Evolutionary conservation across 2,113 vertebrate species (phyloP).

Genomic region (Cephalopterus ornatus): DNA sequence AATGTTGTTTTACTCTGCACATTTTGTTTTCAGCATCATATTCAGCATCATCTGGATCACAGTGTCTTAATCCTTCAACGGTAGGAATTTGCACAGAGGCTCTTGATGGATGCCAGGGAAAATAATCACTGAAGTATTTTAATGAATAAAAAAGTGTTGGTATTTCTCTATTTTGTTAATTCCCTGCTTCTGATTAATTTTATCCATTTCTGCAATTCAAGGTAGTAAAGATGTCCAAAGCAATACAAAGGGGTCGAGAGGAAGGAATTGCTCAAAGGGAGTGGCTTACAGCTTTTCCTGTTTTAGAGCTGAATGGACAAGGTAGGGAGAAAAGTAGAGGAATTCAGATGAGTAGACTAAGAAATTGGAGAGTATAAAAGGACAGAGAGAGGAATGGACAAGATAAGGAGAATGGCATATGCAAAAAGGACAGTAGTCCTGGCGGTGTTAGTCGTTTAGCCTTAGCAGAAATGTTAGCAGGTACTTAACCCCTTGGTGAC

Average conservation of each 20-base stretch:
- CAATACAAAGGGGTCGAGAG: background rate
- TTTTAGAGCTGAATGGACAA: background rate
- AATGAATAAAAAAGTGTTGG: background rate
- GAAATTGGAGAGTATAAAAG: background rate
- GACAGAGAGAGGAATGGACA: background rate
- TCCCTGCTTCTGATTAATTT: background rate
- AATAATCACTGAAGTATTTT: background rate
- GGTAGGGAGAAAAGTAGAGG: background rate
- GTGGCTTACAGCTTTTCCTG: background rate
- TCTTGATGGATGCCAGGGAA: background rate
- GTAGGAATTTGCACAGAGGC: background rate
- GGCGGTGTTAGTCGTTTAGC: background rate
- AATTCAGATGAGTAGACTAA: background rate
- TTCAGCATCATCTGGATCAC: conserved; percentile 22
- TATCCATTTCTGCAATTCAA: background rate
- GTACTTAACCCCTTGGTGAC: background rate
- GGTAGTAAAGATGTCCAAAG: background rate
- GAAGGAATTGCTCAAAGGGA: background rate
- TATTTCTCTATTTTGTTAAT: background rate
- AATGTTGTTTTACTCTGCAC: conserved; percentile 1
- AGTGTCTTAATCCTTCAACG: background rate
- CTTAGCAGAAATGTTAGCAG: background rate
- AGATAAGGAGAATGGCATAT: background rate
- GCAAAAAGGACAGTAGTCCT: background rate
- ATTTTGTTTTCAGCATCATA: conserved; percentile 10